Evolutionary conservation across 2,797 vertebrate genomes (phyloP), one percentile per base, ranked within the genome.

Genomic region (Macroramphosus scolopax): DNA sequence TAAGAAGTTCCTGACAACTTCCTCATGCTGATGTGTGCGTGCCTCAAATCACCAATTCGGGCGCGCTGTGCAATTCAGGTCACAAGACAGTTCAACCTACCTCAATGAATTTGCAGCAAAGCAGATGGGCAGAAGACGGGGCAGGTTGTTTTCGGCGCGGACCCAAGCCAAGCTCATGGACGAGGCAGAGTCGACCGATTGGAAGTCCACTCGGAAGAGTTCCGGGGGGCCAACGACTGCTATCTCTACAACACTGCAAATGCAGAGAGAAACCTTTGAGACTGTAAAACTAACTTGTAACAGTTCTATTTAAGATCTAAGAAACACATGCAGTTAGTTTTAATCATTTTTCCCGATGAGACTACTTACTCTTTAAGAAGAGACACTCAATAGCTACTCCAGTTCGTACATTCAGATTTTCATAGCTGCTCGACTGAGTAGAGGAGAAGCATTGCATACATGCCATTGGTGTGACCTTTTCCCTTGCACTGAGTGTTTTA

Each of bases 181-280:
- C 0, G 77, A 51, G 30, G 75, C 6, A 18, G 58, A 38, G 8
- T 49, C 66, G 1, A 50, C 0, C 1, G 78, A 72, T 33, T 17
- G 26, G 43, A 87, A 62, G 1, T 17, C 32, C 8, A 38, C 46
- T 43, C 73, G 70, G 48, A 40, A 59, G 28, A 91, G 82, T 5
- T 55, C 68, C 9, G 85, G 85, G 0, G 85, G 86, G 2, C 89
- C 89, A 7, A 86, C 77, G 18, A 87, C 81, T 0, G 75, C 85
- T 0, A 88, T 34, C 36, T 91, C 89, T 17, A n/a, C 39, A 50
- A 86, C 66, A 29, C 88, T 90, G 70, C 5, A 50, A 52, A 47
- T 0, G 42, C 1, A 34, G n/a, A 54, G 26, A 40, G 5, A 13
- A 35, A 46, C 4, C 0, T 8, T 45, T 12, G 1, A 18, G 9